These are phyloP conservation scores for Hydraecia micacea DNA, from an alignment of 2,888 invertebrate genomes.

Conservation along the genomic window DNA sequence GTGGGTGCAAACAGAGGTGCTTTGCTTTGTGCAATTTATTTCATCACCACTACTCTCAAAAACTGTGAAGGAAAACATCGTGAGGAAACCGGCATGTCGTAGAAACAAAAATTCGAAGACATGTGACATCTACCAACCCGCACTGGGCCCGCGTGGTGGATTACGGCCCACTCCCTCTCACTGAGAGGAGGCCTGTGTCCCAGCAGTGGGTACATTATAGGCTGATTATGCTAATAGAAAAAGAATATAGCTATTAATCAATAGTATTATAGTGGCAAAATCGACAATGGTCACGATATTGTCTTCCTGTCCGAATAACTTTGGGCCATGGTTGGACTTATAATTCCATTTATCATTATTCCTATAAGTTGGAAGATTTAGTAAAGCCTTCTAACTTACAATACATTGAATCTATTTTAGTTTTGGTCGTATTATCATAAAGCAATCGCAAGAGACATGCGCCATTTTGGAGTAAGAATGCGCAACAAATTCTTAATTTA, in stretches of 20 bases:
- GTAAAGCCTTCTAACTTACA: constrained; percentile 58
- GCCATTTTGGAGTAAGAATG: constrained; percentile 9
- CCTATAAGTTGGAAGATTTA: constrained; percentile 53
- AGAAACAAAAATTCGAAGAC: neutral
- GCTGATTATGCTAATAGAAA: neutral
- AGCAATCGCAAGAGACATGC: neutral
- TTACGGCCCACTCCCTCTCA: neutral
- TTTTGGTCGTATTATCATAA: constrained; percentile 40
- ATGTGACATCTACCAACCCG: neutral
- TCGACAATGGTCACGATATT: neutral
- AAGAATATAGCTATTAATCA: neutral
- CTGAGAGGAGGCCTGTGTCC: neutral
- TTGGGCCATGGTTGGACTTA: neutral
- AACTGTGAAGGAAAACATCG: neutral
- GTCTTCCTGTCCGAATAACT: neutral
- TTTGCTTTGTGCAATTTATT: neutral
- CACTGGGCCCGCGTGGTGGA: neutral
- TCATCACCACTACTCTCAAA: neutral
- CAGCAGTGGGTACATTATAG: neutral
- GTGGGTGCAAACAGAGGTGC: no score
- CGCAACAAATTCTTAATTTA: neutral
- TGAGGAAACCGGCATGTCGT: neutral
- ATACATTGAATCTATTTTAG: constrained; percentile 40
- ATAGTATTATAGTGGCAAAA: neutral
- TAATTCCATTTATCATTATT: constrained; percentile 54